phyloP scores from a whole-genome alignment of 2,888 invertebrate species.

The Operophtera brumata region DNA sequence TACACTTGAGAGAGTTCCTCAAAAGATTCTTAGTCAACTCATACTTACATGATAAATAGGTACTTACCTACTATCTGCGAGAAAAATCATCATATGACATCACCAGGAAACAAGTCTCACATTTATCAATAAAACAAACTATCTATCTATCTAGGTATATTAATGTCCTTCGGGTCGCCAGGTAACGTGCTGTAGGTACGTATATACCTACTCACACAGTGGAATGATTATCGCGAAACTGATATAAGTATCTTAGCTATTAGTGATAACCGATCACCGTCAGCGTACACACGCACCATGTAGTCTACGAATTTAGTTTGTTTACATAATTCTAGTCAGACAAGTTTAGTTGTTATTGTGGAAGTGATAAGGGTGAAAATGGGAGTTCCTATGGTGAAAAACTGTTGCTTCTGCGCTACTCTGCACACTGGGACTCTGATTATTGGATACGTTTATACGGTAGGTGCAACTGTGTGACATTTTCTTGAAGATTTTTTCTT shows the following conservation, averaged over 20 bases:
- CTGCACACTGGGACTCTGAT: conserved; percentile 66
- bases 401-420: conserved; percentile 61
- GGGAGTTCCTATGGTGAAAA: conserved; percentile 70
- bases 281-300: conserved; percentile 20
- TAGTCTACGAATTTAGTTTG: conserved; percentile 17
- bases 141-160: too few species aligned
- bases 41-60: too few species aligned
- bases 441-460: conserved; percentile 67
- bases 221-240: conserved; percentile 20
- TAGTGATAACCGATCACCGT: conserved; percentile 27
- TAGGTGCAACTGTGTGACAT: conserved; percentile 38
- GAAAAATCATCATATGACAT: too few species aligned
- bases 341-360: conserved; percentile 6
- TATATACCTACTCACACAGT: neutral
- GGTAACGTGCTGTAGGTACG: neutral
- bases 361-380: conserved; percentile 37
- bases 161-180: conserved; percentile 8
- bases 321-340: conserved; percentile 26
- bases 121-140: too few species aligned
- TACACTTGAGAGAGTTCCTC: too few species aligned
- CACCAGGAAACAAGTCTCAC: neutral
- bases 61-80: too few species aligned
- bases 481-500: neutral
- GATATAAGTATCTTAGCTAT: conserved; percentile 17
- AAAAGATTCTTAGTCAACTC: too few species aligned